Evolutionary conservation across 2,888 invertebrate genomes (phyloP), one percentile per base, ranked within the genome.

Genomic region (Amiota mariae): DNA sequence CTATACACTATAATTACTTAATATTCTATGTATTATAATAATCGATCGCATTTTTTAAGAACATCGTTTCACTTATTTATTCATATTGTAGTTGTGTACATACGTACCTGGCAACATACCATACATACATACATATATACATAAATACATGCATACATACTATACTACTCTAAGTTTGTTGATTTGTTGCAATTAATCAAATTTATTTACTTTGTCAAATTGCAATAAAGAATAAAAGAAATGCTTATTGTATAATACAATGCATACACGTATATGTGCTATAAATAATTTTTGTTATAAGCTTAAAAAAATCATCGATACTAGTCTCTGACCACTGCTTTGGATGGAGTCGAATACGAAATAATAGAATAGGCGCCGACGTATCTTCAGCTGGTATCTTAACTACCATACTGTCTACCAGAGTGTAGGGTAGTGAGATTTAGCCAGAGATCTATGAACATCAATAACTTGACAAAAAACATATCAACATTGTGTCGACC

Each of bases 91-190:
- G 36, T 63, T 63, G 46, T n/a, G 63, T 63, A 63, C 63, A 63
- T 46, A 63, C n/a, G 63, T 63, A 63, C 63, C 63, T 63, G 63
- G 4, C 36, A 36, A 36, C 36, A 36, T 54, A 4, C 11, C 2
- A 12, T 68, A 68, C 67, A 54, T 68, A 54, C 13, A 15, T 67
- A 67, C 51, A 18, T 67, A n/a, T 51, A 67, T 67, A 67, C 51
- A 18, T 64, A 64, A 1, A 57, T 36, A 63, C 63, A 11, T 63
- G 46, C 13, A 63, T 46, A 8, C 46, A 46, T 36, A 63, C n/a
- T 54, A 54, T 54, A 54, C 13, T n/a, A 8, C 13, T 54, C 4
- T 54, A 54, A 3, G 54, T 54, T n/a, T 54, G n/a, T 54, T 63
- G 24, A 9, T 63, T 63, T 63, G n/a, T 63, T 63, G n/a, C 24